Evolutionary conservation across 2,888 invertebrate species (phyloP), one percentile per base, ranked within the genome.

Genomic region (Micropterix aruncella): DNA sequence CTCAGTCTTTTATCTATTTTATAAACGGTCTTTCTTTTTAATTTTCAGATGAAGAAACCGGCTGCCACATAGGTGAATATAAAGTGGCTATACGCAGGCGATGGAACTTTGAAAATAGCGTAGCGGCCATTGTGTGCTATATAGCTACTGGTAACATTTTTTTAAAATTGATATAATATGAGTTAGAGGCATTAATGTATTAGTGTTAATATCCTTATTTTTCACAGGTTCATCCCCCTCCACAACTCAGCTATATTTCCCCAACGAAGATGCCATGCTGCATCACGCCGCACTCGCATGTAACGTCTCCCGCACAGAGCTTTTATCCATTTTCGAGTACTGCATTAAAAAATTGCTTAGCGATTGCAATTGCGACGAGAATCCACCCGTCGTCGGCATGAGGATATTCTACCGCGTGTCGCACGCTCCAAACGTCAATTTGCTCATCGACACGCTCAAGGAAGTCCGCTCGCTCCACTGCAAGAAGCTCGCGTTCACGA

Each of bases 81-180:
- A 84, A 86, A 55, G 84, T 90, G 46, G 86, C 86, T 9, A 83
- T 90, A 53, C 80, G 85, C 42, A 75, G 89, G 52, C 76, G 90
- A 47, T 90, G 89, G 86, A 90, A 89, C 63, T 88, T 88, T 57
- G 90, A 90, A 59, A 88, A 87, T 60, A 86, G 86, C 49, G 83
- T 89, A 47, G 83, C 88, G 2, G 86, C 88, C 2, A 81, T 89
- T 54, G 86, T 90, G 14, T 89, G 89, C 60, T 83, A 86, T 57
- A 78, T 89, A 46, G 82, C 83, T 42, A 80, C 82, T 54, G 79
- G 83, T 80, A 62, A 57, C 55, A 38, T 14, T 14, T 38, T 38
- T 38, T 38, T 14, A 5, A 5, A 38, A 9, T 27, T 27, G 12
- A 27, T 27, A 27, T 27, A 27, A 7, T 27, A 27, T 27, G 5